Evolutionary conservation across 2,113 vertebrate genomes (phyloP).

Genomic region (Alligator sinensis): DNA sequence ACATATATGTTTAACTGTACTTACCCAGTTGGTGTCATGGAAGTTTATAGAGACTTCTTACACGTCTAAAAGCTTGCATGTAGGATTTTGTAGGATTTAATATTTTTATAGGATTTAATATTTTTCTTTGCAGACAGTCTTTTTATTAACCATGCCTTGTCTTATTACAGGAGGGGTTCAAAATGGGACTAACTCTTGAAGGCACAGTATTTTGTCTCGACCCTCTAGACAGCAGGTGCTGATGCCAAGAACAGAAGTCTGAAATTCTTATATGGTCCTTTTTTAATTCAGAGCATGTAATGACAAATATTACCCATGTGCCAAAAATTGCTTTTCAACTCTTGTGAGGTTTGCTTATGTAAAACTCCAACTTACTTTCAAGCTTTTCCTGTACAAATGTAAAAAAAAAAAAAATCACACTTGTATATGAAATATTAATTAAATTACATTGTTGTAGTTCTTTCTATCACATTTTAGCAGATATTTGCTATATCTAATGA

Average conservation of each 20-base stretch:
- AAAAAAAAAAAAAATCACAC: slow-evolving; percentile 61
- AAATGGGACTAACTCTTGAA: slow-evolving; percentile 99
- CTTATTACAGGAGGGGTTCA: slow-evolving; percentile 98
- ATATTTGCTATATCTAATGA: not conserved
- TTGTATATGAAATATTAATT: slow-evolving; percentile 61
- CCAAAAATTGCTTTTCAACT: slow-evolving; percentile 74
- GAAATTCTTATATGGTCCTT: slow-evolving; percentile 6
- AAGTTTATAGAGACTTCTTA: not conserved
- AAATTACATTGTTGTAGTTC: slow-evolving; percentile 45
- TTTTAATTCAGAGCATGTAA: not conserved
- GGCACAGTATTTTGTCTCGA: slow-evolving; percentile 96
- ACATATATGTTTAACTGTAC: not conserved
- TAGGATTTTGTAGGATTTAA: not conserved
- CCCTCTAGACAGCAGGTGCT: slow-evolving; percentile 94
- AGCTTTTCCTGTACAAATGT: slow-evolving; percentile 68
- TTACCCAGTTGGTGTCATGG: not conserved
- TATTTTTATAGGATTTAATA: not conserved
- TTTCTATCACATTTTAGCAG: slow-evolving; percentile 30
- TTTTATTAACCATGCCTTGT: slow-evolving; percentile 38
- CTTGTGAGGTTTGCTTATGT: slow-evolving; percentile 66
- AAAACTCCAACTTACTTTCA: slow-evolving; percentile 38
- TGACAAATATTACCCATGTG: slow-evolving; percentile 59
- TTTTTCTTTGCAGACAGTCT: not conserved
- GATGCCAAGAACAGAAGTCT: slow-evolving; percentile 77
- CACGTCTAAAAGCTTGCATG: not conserved